Evolutionary conservation across 2,888 invertebrate genomes (phyloP).

Genomic region (Limenitis camilla): DNA sequence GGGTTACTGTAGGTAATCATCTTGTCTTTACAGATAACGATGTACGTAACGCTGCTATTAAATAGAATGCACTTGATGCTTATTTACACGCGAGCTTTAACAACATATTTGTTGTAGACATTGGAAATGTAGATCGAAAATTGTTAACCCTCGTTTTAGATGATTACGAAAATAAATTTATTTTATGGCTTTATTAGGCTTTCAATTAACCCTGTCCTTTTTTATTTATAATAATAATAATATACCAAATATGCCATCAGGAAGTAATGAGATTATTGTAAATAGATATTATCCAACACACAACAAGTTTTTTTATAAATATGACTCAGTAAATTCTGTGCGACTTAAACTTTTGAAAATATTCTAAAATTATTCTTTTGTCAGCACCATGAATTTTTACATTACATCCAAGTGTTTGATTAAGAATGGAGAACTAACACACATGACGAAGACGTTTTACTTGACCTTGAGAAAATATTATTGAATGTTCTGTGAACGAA

Average conservation of each 20-base stretch:
- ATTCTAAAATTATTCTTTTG: no score
- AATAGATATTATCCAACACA: no score
- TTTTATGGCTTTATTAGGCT: constrained; percentile 53
- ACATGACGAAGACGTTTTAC: no score
- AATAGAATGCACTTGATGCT: constrained; percentile 67
- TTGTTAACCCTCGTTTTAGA: constrained; percentile 63
- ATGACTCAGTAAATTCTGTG: no score
- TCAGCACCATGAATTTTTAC: no score
- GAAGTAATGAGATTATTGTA: no score
- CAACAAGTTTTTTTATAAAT: no score
- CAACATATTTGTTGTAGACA: constrained; percentile 59
- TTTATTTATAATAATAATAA: not conserved
- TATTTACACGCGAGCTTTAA: constrained; percentile 68
- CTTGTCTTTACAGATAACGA: constrained; percentile 29
- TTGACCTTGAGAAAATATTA: no score
- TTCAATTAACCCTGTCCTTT: constrained; percentile 14
- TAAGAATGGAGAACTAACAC: no score
- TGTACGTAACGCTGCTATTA: constrained; percentile 47
- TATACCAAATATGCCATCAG: not conserved
- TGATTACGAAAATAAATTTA: constrained; percentile 66
- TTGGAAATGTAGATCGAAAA: constrained; percentile 57
- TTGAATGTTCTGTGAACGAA: no score
- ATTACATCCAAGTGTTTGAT: no score
- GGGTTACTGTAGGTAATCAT: constrained; percentile 89
- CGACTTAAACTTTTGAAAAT: no score